phyloP scores from a whole-genome alignment of 2,888 invertebrate genomes.

The Hetaerina titia region DNA sequence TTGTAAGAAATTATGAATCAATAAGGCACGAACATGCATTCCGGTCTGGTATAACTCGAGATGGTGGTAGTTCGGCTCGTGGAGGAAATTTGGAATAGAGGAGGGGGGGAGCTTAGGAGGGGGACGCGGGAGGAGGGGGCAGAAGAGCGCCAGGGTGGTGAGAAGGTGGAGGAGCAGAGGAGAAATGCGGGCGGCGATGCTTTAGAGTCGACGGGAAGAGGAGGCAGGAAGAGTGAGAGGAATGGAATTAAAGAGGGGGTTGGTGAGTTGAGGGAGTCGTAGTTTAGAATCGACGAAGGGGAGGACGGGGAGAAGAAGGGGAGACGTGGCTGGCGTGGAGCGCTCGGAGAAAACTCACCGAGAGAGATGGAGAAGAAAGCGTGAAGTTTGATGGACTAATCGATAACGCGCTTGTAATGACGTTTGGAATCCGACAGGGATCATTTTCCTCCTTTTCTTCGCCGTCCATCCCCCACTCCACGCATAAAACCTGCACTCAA shows the following conservation, averaged over 20 bases:
- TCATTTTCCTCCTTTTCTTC: neutral
- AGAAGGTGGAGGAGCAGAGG: too few relatives aligned
- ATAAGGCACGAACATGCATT: too few relatives aligned
- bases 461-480: neutral
- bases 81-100: neutral
- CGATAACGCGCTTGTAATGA: neutral
- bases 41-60: too few relatives aligned
- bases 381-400: constrained; percentile 20
- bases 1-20: too few relatives aligned
- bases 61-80: too few relatives aligned
- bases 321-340: neutral
- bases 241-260: too few relatives aligned
- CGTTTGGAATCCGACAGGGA: neutral
- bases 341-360: neutral
- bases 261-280: too few relatives aligned
- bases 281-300: neutral
- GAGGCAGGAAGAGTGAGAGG: too few relatives aligned
- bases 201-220: too few relatives aligned
- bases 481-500: constrained; percentile 14
- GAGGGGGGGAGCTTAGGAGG: neutral
- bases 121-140: neutral
- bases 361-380: neutral
- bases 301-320: neutral
- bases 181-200: too few relatives aligned
- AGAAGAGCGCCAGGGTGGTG: neutral